Conservation (phyloP, 2,888 invertebrate species). For the Lycocerus yunnanus region DNA sequence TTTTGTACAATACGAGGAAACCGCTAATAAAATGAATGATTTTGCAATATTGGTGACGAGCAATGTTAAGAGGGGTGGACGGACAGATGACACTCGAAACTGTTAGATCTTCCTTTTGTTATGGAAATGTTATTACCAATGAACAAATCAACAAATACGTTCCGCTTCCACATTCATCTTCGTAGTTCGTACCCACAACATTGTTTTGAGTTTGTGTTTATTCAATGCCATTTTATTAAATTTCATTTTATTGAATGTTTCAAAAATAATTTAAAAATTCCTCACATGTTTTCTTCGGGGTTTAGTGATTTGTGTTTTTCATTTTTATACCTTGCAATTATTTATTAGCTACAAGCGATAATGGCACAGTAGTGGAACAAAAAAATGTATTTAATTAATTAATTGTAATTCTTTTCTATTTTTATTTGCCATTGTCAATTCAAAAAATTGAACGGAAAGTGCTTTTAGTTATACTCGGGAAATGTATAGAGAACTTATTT, state of each 20-base stretch:
- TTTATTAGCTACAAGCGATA: neutral
- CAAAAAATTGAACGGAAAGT: neutral
- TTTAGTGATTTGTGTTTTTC: neutral
- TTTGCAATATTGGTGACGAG: conserved; percentile 27
- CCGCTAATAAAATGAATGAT: conserved; percentile 30
- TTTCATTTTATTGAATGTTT: neutral
- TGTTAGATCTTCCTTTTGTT: conserved; percentile 38
- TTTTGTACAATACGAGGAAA: neutral
- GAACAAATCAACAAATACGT: conserved; percentile 29
- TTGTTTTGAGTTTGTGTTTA: conserved; percentile 12
- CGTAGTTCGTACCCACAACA: neutral
- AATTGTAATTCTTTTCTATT: neutral
- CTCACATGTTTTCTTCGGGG: neutral
- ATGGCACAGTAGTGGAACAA: neutral
- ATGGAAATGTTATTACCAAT: conserved; percentile 38
- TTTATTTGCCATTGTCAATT: neutral
- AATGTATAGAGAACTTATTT: neutral
- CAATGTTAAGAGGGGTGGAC: conserved; percentile 26
- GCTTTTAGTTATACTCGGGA: neutral
- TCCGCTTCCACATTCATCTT: conserved; percentile 17
- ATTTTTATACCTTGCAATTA: neutral
- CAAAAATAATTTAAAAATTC: neutral
- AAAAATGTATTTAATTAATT: neutral
- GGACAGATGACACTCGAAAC: conserved; percentile 39
- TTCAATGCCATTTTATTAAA: neutral